Evolutionary conservation across 1,140 invertebrate genomes (phyloP).

Genomic region (Alviniconcha marisindica): DNA sequence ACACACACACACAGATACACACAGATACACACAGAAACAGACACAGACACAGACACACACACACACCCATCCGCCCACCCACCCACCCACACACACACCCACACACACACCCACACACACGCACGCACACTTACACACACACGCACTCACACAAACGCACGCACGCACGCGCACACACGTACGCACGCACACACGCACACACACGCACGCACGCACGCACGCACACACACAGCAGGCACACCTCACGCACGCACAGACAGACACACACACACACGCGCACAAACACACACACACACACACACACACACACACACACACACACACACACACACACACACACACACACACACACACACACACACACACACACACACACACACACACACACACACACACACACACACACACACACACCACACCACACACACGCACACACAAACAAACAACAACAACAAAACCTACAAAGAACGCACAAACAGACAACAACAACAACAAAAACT

Average conservation of each 20-base stretch:
- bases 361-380: background rate
- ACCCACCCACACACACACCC: no score
- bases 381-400: background rate
- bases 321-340: background rate
- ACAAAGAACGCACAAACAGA: no score
- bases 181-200: conserved; percentile 7
- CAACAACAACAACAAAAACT: no score
- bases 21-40: no score
- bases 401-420: background rate
- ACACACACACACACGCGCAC: background rate
- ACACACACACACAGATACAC: no score
- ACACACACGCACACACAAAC: background rate
- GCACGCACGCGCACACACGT: background rate
- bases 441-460: no score
- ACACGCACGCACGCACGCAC: background rate
- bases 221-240: conserved; percentile 9
- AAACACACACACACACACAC: background rate
- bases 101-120: background rate
- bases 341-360: background rate
- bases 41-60: no score
- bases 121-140: background rate
- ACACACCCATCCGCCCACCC: no score
- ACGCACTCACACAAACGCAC: conserved; percentile 12
- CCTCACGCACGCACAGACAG: background rate
- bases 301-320: background rate